Base-by-base conservation (phyloP, 2,888 invertebrate genomes). In the Camptogramma bilineatum region DNA sequence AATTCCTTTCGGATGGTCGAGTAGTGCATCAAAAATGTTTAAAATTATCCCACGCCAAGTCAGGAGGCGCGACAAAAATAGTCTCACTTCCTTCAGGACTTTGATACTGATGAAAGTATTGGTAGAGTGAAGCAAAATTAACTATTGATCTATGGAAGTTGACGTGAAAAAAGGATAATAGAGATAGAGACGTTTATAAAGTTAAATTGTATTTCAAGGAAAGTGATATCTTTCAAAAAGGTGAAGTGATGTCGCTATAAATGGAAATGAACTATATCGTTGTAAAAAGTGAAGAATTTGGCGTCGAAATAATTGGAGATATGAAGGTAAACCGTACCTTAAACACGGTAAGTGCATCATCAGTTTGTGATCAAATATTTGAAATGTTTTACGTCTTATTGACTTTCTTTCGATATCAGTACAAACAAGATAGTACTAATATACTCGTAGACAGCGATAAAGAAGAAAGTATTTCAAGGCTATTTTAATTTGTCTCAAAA, bases 21-120 rank as follows among this genome's bases (percentile, higher is more conserved):
- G 84, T 80, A 78, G 82, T 80, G 83, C 84, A 87, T 87, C 83
- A 86, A 88, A 90, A 88, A 87, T 87, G 86, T 78, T 88, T 88
- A 85, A 87, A 87, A 84, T 88, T 83, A 87, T 85, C 86, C 80
- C 85, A 56, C 58, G 57, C 53, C 65, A 74, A 69, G 70, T 73
- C 73, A 78, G 81, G 78, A 81, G 83, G 71, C 74, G 79, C 70
- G 84, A 85, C 84, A 78, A 80, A 88, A 87, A 88, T 88, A 88
- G 65, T 59, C 52, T 64, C 71, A 75, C 72, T 78, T 78, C 78
- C 78, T 78, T 62, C 76, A 78, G 78, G 76, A 78, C 68, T 72
- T 52, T 52, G 62, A 62, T 62, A 58, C 68, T 24, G 64, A 52
- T 59, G 70, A 70, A 63, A 58, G 59, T 50, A 59, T 58, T 54